Conservation (phyloP, 2,888 invertebrate species). For the Alviniconcha strummeri region DNA sequence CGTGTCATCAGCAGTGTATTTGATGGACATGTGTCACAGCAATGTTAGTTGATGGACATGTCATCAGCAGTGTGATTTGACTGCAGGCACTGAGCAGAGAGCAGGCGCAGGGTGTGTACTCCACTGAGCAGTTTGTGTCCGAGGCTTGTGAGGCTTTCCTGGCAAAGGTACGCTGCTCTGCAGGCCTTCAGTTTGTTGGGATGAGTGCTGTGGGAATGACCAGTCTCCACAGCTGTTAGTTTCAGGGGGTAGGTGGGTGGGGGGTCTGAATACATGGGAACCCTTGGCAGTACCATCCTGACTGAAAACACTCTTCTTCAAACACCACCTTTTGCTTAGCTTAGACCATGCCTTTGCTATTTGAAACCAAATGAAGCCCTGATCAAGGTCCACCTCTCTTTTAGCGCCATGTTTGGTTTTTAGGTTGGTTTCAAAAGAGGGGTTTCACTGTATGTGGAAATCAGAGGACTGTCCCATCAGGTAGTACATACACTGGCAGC, state of each 20-base stretch:
- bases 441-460: too few species aligned
- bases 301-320: neutral
- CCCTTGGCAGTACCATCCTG: neutral
- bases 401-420: too few species aligned
- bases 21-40: too few species aligned
- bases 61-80: neutral
- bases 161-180: slow-evolving; percentile 48
- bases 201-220: neutral
- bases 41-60: too few species aligned
- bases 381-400: too few species aligned
- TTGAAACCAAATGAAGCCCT: too few species aligned
- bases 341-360: neutral
- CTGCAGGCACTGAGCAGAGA: slow-evolving; percentile 57
- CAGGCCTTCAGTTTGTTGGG: neutral
- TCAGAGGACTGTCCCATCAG: too few species aligned
- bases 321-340: neutral
- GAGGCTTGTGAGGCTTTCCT: slow-evolving; percentile 62
- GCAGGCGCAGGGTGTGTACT: slow-evolving; percentile 51
- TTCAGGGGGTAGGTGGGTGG: neutral
- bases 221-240: too few species aligned
- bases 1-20: too few species aligned
- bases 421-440: too few species aligned
- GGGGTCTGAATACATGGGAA: neutral
- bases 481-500: too few species aligned
- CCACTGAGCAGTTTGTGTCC: slow-evolving; percentile 59